These are phyloP conservation scores for Cryptops parisi DNA, from an alignment of 2,888 invertebrate species.

Conservation along the genomic window DNA sequence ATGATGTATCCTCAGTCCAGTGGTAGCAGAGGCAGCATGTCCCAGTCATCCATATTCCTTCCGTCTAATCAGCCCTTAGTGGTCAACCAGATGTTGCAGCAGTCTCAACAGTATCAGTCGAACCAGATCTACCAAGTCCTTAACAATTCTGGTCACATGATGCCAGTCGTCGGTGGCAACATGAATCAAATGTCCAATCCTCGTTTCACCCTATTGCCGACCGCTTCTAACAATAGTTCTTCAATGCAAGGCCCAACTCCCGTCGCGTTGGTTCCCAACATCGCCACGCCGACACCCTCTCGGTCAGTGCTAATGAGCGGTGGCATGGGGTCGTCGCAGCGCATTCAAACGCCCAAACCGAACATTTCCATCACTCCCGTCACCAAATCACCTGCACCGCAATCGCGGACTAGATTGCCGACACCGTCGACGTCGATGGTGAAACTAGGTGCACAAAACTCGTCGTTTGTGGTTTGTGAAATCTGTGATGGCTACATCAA, in stretches of 20 bases:
- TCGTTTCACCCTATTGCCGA: constrained; percentile 22
- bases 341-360: constrained; percentile 44
- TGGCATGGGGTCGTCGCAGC: not conserved
- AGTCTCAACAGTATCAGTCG: constrained; percentile 44
- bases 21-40: not conserved
- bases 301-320: constrained; percentile 12
- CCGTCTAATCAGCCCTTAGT: constrained; percentile 2
- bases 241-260: constrained; percentile 34
- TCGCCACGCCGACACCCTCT: constrained; percentile 30
- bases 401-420: constrained; percentile 7
- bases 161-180: constrained; percentile 17
- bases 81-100: constrained; percentile 25
- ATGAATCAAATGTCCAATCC: constrained; percentile 12
- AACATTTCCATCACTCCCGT: constrained; percentile 82
- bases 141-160: constrained; percentile 18
- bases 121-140: constrained; percentile 48
- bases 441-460: constrained; percentile 34
- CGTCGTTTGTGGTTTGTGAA: constrained; percentile 81
- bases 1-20: not conserved
- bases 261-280: constrained; percentile 41
- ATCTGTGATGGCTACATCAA: constrained; percentile 95
- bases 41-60: constrained; percentile 1
- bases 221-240: constrained; percentile 23
- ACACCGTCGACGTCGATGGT: constrained; percentile 23
- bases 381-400: constrained; percentile 39